These are phyloP conservation scores for Sarcophilus harrisii DNA, from an alignment of 2,797 vertebrate species.

Conservation along the genomic window DNA sequence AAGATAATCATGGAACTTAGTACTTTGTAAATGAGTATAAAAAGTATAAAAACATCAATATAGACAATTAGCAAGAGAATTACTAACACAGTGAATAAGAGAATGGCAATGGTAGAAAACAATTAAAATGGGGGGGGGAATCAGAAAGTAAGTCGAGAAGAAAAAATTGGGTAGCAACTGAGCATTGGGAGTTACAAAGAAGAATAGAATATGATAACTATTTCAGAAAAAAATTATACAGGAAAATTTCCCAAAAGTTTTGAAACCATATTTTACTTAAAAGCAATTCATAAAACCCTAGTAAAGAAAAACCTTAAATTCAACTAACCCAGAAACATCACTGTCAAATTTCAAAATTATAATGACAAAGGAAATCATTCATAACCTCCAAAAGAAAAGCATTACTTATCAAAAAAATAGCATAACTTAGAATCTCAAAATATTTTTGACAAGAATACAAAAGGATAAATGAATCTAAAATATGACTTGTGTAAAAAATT, in stretches of 20 bases:
- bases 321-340: neutral
- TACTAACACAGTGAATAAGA: neutral
- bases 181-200: neutral
- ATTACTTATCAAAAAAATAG: neutral
- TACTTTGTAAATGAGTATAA: neutral
- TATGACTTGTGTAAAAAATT: neutral
- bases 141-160: neutral
- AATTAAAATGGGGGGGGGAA: neutral
- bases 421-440: neutral
- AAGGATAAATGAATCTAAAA: neutral
- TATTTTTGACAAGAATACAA: conserved; percentile 1
- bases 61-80: neutral
- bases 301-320: neutral
- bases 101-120: neutral
- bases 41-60: neutral
- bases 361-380: neutral
- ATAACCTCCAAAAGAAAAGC: neutral
- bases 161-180: neutral
- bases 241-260: neutral
- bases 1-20: neutral
- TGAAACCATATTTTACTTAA: neutral
- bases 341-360: neutral
- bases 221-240: neutral
- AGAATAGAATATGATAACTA: neutral
- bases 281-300: neutral